Evolutionary conservation across 92 coral and sea anemone genomes (phyloP), one percentile per base, ranked within the genome.

Genomic region (Desmophyllum pertusum): DNA sequence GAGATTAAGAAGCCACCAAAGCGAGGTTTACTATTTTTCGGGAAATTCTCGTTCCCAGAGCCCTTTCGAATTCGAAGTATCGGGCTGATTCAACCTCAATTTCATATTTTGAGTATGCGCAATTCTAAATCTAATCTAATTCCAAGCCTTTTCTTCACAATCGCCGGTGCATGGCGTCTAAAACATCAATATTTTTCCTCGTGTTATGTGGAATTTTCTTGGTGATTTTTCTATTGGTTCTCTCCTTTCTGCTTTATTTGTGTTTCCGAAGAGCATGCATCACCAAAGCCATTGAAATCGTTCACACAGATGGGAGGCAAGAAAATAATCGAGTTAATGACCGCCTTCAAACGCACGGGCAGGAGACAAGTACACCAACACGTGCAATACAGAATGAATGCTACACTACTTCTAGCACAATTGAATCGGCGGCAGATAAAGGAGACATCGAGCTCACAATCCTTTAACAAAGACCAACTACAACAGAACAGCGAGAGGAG

Each of bases 171-270:
- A 81, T 81, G 85, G 85, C 85, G 70, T 70, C 85, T 42, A 51
- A 81, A 51, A 70, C 85, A 30, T 70, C 85, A 31, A 29, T 81
- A 53, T 53, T 68, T 81, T 81, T 81, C 41, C 70, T 81, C 10
- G 77, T 81, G 52, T 41, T 81, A 50, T 81, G 85, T 81, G 85
- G 77, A 39, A 71, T 81, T 70, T 81, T 81, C 69, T 57, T 53
- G 41, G 35, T 70, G n/a, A 41, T 81, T 52, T 81, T 81, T 14
- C 25, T 81, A 0, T 38, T 42, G 13, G 68, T 41, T 70, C 67
- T 81, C 3, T 27, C 37, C 21, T 71, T 81, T 27, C 30, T 81
- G 70, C 70, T 81, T 1, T 70, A 70, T 53, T 53, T 70, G 23
- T 81, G 74, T 57, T 55, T 70, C 25, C 68, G 85, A 39, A 70